Base-by-base conservation (phyloP, 2,888 invertebrate species). In the Linnaemya tessellans region DNA sequence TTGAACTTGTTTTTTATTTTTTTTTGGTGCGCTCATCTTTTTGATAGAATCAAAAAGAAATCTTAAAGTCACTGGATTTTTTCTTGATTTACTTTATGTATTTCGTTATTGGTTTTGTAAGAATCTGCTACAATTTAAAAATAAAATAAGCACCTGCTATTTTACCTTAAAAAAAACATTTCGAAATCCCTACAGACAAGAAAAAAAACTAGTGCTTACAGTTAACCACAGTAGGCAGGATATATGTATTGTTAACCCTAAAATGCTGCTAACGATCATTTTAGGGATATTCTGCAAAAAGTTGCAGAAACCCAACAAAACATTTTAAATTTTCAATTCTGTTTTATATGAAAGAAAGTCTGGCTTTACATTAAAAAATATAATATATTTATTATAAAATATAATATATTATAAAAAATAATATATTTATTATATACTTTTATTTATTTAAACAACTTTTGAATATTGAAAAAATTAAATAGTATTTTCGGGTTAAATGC, bases 101-200 rank as follows among this genome's bases (percentile, higher is more conserved):
- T 22, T 75, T 18, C 7, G 18, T 43, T 67, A 18, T 58, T 74
- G 38, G 9, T 67, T 22, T 60, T 30, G 11, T 41, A 30, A 43
- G 15, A 80, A 77, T 71, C 62, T 84, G 65, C 73, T 77, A 38
- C 25, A 54, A 51, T 54, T 80, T 84, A 41, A 8, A 46, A 54
- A 67, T 54, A 68, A 62, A 49, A 64, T 35, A 74, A 79, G 70
- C 84, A 84, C 84, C 84, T 84, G 84, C 84, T 84, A 43, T 64
- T 68, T 35, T 68, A 43, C 49, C n/a, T 30, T 18, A 43, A 62
- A 64, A 38, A 71, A 77, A 60, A 65, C 60, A 25, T n/a, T 56
- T 54, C 38, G 25, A 54, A 64, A 77, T 64, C 64, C 64, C 20
- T 25, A 73, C 65, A 71, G 65, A 71, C 51, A 80, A 30, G 71